Evolutionary conservation across 1,140 invertebrate genomes (phyloP).

Genomic region (Whitmania pigra): DNA sequence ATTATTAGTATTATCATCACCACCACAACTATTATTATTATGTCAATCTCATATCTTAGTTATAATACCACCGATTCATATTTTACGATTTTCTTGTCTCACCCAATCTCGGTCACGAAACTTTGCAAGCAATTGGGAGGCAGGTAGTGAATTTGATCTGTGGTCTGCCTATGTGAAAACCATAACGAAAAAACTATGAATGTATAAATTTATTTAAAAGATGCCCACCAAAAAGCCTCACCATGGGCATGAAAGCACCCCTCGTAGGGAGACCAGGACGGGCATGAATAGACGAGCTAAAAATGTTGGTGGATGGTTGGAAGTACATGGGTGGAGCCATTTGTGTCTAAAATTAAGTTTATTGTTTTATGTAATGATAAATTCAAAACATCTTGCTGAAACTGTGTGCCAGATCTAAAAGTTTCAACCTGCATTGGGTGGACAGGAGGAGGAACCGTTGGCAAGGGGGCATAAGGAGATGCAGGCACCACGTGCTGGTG

Average conservation of each 20-base stretch:
- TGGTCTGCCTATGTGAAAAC: neutral
- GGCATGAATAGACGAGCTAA: neutral
- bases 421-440: neutral
- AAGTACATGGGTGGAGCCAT: neutral
- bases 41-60: too few species aligned
- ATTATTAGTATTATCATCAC: too few species aligned
- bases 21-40: too few species aligned
- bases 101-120: conserved; percentile 13
- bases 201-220: neutral
- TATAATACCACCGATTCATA: neutral
- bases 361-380: too few species aligned
- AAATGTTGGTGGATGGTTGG: neutral
- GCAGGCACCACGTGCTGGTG: conserved; percentile 7
- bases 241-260: conserved; percentile 12
- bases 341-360: neutral
- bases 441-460: neutral
- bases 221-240: neutral
- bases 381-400: too few species aligned
- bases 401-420: too few species aligned
- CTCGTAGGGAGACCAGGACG: neutral
- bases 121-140: conserved; percentile 8
- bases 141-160: conserved; percentile 1
- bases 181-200: neutral
- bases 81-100: neutral
- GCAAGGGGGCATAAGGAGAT: neutral